Percentiles rank a stretch among this genome's conserved stretches.
phyloP scores from a whole-genome alignment of 2,888 invertebrate species.

The Holacanthella duospinosa region DNA sequence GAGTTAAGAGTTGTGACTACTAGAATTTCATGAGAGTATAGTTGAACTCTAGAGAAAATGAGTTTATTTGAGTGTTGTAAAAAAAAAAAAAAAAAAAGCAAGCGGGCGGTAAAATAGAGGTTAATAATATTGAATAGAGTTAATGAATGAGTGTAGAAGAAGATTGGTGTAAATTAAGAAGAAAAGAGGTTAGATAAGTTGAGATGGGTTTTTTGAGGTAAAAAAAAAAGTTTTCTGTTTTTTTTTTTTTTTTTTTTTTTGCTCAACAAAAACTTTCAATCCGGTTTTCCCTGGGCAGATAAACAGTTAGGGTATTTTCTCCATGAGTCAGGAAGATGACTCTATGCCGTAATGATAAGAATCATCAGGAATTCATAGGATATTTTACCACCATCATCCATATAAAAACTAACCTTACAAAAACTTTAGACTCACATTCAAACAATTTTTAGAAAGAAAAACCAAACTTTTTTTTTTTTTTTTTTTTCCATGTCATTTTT shows the following conservation, averaged over 20 bases:
- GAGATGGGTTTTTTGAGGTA: constrained; percentile 1
- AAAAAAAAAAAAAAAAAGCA: background rate
- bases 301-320: background rate
- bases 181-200: constrained; percentile 1
- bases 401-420: too few relatives aligned
- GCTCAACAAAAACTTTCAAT: constrained; percentile 1
- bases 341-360: background rate
- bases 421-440: background rate
- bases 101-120: background rate
- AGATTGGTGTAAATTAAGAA: constrained; percentile 1
- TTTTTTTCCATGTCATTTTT: background rate
- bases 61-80: constrained; percentile 10
- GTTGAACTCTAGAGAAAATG: too few relatives aligned
- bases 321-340: background rate
- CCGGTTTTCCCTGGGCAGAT: background rate
- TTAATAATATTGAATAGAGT: background rate
- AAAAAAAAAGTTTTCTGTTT: background rate
- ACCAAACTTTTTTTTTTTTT: background rate
- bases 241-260: too few relatives aligned
- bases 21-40: too few relatives aligned
- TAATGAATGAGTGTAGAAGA: background rate
- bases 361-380: constrained; percentile 1
- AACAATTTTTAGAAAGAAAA: background rate
- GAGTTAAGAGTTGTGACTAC: constrained; percentile 1
- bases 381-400: background rate